These are phyloP conservation scores for Alca torda DNA, from an alignment of 2,797 vertebrate genomes.

Conservation along the genomic window DNA sequence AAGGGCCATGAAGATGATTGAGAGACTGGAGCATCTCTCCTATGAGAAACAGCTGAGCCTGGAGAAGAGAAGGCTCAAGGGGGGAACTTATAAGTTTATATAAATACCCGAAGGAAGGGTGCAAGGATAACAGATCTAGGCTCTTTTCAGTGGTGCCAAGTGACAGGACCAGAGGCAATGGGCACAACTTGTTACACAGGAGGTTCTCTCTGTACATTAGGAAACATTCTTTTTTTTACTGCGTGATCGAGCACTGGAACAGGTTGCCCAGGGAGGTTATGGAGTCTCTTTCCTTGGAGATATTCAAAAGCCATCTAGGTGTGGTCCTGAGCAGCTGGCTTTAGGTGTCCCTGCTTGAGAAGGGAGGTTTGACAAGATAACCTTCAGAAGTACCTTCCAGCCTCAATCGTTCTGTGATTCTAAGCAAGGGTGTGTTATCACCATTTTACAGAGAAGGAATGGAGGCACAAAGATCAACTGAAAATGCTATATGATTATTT, in stretches of 20 bases:
- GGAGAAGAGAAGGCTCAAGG: background rate
- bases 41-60: background rate
- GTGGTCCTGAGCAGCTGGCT: background rate
- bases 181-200: background rate
- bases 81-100: background rate
- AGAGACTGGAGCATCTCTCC: background rate
- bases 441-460: background rate
- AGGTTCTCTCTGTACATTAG: background rate
- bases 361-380: background rate
- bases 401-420: background rate
- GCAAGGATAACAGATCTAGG: background rate
- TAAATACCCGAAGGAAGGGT: background rate
- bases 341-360: background rate
- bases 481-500: background rate
- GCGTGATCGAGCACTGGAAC: background rate
- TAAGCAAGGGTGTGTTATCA: background rate
- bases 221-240: background rate
- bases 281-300: background rate
- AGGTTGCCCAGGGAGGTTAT: background rate
- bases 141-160: background rate
- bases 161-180: background rate
- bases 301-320: background rate
- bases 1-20: background rate
- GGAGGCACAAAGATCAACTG: background rate
- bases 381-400: background rate